Evolutionary conservation across 2,113 vertebrate genomes (phyloP), one percentile per base, ranked within the genome.

Genomic region (Dicerorhinus sumatrensis): DNA sequence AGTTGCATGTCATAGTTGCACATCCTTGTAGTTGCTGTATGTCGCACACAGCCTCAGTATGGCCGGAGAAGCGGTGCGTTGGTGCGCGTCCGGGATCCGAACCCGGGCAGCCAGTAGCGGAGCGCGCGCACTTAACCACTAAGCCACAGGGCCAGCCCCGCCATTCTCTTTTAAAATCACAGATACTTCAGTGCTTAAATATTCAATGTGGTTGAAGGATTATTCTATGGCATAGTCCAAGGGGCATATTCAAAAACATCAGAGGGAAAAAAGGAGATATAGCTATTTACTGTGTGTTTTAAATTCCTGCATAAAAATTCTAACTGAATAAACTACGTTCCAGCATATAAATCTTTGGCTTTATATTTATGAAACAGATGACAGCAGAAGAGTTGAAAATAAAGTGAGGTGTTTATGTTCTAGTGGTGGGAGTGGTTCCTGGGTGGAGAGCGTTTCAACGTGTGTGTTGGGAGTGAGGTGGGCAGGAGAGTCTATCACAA

Each of bases 261-360:
- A 17, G 8, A 25, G 27, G 18, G 17, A 21, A 33, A 54, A 48
- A 54, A 8, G 46, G 25, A 54, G 39, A 75, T 33, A 96, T 8
- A 65, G 25, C 12, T 87, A 5, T 29, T 85, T 69, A 84, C 25
- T 79, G 12, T 88, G 42, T 84, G 20, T 86, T 96, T 92, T 73
- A 51, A 94, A 89, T 94, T 82, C 8, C 69, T 87, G 6, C 20
- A 75, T 67, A 89, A 95, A 88, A 89, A 42, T 87, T 90, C 5
- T 96, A 83, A 76, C n/a, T 48, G 27, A 82, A 80, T 81, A 73
- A 54, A 81, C 20, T 25, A 91, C 81, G 29, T 25, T 20, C 16
- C 3, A 75, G 63, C 6, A 42, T 75, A 67, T 46, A 20, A 83
- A 17, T n/a, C 23, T 77, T 85, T 91, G 33, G 14, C 36, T 89